A percentile compares a stretch with the other conserved stretches of the same genome.
Conservation (phyloP, 2,113 vertebrate genomes). For the Nematolebias whitei region DNA sequence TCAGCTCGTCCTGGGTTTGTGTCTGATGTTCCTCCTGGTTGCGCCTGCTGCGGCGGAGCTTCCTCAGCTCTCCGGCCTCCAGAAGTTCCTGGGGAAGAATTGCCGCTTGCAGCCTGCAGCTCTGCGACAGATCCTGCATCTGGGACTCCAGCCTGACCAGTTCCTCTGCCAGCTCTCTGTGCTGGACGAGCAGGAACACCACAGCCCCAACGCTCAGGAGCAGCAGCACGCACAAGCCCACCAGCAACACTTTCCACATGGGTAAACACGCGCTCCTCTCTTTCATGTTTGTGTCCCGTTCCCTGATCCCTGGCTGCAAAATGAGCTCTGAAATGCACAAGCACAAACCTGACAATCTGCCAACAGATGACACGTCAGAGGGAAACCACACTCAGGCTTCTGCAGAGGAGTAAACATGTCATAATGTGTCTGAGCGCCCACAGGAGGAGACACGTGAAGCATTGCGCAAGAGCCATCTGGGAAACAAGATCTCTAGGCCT, state of each 20-base stretch:
- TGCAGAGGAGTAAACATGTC: slow-evolving; percentile 56
- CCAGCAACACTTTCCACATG: slow-evolving; percentile 65
- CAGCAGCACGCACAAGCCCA: slow-evolving; percentile 66
- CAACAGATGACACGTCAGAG: slow-evolving; percentile 57
- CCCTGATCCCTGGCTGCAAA: slow-evolving; percentile 8
- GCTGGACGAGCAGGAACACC: slow-evolving; percentile 79
- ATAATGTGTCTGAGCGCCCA: slow-evolving; percentile 43
- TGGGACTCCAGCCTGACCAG: slow-evolving; percentile 75
- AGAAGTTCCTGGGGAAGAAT: neutral
- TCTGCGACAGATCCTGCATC: slow-evolving; percentile 60
- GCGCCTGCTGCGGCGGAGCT: slow-evolving; percentile 77
- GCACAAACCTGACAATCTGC: slow-evolving; percentile 57
- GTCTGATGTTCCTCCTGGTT: no score
- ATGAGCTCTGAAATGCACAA: slow-evolving; percentile 34
- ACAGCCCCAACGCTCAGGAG: slow-evolving; percentile 79
- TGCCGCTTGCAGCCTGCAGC: slow-evolving; percentile 24
- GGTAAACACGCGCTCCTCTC: slow-evolving; percentile 19
- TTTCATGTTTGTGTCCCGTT: slow-evolving; percentile 58
- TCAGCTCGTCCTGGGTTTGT: slow-evolving; percentile 79
- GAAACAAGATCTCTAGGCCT: slow-evolving; percentile 33
- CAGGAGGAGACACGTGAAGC: slow-evolving; percentile 16
- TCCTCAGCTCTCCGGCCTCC: slow-evolving; percentile 27
- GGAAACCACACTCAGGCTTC: slow-evolving; percentile 26
- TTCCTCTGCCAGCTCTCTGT: slow-evolving; percentile 77
- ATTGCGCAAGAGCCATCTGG: slow-evolving; percentile 58